Percentiles rank a stretch among this genome's conserved stretches.
Conservation (phyloP, 2,888 invertebrate species). For the Acleris laterana region DNA sequence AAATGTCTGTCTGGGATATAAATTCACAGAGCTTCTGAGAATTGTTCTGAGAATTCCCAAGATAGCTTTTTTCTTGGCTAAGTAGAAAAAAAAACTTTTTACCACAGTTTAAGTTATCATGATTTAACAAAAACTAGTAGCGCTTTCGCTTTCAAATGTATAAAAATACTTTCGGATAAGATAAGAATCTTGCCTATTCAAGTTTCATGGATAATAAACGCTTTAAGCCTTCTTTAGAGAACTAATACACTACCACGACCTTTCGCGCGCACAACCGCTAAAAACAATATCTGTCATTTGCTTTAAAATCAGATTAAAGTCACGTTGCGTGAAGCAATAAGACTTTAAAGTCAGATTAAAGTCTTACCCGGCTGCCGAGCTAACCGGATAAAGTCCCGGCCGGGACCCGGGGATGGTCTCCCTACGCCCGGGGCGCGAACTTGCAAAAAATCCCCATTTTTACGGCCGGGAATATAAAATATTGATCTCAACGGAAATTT, state of each 20-base stretch:
- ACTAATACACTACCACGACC: too few relatives aligned
- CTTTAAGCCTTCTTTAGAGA: too few relatives aligned
- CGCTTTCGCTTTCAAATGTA: too few relatives aligned
- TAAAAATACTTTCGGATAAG: too few relatives aligned
- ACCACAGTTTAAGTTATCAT: neutral
- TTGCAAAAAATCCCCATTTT: conserved; percentile 59
- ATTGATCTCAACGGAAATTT: conserved; percentile 80
- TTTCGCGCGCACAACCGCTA: too few relatives aligned
- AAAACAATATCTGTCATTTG: too few relatives aligned
- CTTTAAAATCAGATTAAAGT: too few relatives aligned
- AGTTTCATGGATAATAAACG: too few relatives aligned
- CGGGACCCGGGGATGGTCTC: conserved; percentile 19
- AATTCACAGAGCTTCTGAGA: conserved; percentile 8
- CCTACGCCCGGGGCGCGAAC: conserved; percentile 42
- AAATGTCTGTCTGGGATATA: conserved; percentile 13
- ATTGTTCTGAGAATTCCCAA: neutral
- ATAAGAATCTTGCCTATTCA: too few relatives aligned
- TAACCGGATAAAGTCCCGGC: neutral
- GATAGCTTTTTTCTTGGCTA: neutral
- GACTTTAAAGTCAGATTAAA: conserved; percentile 3
- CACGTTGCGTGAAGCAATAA: too few relatives aligned
- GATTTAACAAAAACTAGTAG: too few relatives aligned
- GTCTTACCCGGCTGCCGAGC: neutral
- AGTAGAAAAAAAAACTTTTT: conserved; percentile 1
- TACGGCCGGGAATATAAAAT: conserved; percentile 76